These are phyloP conservation scores for Sapajus apella DNA, from an alignment of 2,113 vertebrate species.

Conservation along the genomic window DNA sequence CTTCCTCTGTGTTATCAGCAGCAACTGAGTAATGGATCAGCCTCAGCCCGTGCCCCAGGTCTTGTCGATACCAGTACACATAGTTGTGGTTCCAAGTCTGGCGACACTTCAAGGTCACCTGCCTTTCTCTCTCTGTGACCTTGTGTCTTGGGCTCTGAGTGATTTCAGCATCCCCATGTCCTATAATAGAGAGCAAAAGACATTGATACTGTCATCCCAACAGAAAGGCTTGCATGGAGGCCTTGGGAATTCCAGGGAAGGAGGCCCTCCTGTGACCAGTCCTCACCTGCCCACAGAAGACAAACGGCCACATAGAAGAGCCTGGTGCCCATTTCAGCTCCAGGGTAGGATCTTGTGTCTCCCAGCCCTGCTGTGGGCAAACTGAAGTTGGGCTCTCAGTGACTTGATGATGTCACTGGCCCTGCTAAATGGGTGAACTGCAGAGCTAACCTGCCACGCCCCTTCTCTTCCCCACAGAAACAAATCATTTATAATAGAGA, in stretches of 20 bases:
- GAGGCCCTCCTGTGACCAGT: too few relatives aligned
- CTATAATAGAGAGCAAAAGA: not conserved
- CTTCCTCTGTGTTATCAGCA: fast-evolving
- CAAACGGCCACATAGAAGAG: not conserved
- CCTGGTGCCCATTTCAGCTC: not conserved
- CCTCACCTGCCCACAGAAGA: not conserved
- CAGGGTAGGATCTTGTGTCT: not conserved
- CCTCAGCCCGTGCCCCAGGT: not conserved
- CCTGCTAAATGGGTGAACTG: not conserved
- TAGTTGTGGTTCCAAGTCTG: not conserved
- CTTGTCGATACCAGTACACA: conserved; percentile 40
- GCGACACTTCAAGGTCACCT: not conserved
- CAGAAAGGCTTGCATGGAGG: not conserved
- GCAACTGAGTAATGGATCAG: not conserved
- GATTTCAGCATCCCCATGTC: not conserved
- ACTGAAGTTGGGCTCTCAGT: not conserved
- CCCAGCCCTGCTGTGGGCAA: not conserved
- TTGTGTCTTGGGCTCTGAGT: not conserved
- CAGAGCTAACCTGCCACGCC: too few relatives aligned
- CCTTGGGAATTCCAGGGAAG: not conserved
- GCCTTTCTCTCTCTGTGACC: not conserved
- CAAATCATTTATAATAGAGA: not conserved
- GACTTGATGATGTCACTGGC: not conserved
- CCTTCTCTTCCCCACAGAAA: not conserved
- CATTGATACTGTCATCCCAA: not conserved